Evolutionary conservation across 2,113 vertebrate genomes (phyloP), one percentile per base, ranked within the genome.

Genomic region (Ceyx melanurus): DNA sequence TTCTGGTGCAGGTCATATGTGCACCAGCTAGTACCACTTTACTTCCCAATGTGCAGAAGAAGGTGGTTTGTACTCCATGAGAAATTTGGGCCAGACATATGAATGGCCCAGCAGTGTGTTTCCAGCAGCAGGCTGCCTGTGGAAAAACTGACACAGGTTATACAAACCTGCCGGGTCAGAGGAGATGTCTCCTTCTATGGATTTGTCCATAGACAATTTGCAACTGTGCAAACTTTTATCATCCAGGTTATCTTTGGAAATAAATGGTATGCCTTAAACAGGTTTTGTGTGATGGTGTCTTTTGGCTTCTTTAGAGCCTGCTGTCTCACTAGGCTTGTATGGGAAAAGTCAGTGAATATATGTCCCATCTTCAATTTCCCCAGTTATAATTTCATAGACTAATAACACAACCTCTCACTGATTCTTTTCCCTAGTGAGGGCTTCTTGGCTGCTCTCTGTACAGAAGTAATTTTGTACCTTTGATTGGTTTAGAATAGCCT

Each of bases 71-170:
- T 53, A 8, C 43, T 37, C 12, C 5, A 1, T 33, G 31, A 76
- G 65, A 37, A 56, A 10, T 20, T 50, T 0, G 0, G 57, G 21
- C 26, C 40, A 76, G 40, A n/a, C 18, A 40, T 15, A 31, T 80
- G 31, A 43, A 48, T 68, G n/a, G 16, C 42, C 28, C 66, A 51
- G 56, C 21, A 75, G 33, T 2, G 5, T 14, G 9, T 64, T 68
- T 14, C 56, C 37, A 70, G 31, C 28, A 46, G 68, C 0, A 0
- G 35, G 31, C 43, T 75, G 28, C 11, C 54, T 2, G 0, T 26
- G 42, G 14, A 45, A 74, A 79, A 58, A 50, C 62, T 64, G 57
- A 43, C 53, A 50, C 21, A 20, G 0, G 0, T 64, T 81, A 72
- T 33, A 29, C 51, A 86, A 54, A 56, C 26, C 60, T 54, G 40